phyloP scores from a whole-genome alignment of 2,888 invertebrate genomes.

The Mimachlamys varia region DNA sequence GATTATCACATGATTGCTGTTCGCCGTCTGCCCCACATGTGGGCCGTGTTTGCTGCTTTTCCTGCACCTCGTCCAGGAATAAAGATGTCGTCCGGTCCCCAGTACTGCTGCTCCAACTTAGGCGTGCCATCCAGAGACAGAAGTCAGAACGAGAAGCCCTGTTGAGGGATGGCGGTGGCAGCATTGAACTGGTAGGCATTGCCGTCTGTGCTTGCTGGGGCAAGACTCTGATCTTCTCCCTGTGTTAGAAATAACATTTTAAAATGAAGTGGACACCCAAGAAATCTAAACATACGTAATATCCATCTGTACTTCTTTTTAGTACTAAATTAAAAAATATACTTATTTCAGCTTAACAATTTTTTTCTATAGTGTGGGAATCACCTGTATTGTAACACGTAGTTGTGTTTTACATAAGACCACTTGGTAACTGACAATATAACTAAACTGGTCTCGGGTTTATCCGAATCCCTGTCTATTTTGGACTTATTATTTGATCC shows the following conservation, averaged over 20 bases:
- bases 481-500: no score
- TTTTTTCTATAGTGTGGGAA: no score
- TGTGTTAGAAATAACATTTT: conserved; percentile 40
- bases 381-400: no score
- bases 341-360: no score
- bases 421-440: no score
- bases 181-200: conserved; percentile 68
- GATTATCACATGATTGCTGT: conserved; percentile 12
- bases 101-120: background rate
- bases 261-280: no score
- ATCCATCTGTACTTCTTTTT: no score
- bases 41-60: background rate
- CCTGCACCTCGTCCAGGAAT: background rate
- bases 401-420: no score
- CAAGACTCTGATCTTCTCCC: conserved; percentile 70
- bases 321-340: no score
- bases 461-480: no score
- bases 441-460: no score
- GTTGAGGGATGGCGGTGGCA: conserved; percentile 64
- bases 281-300: no score
- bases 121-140: background rate
- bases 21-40: background rate
- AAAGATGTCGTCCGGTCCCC: background rate
- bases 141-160: conserved; percentile 68
- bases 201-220: conserved; percentile 60